Evolutionary conservation across 2,888 invertebrate species (phyloP).

Genomic region (Oscheius sp.): DNA sequence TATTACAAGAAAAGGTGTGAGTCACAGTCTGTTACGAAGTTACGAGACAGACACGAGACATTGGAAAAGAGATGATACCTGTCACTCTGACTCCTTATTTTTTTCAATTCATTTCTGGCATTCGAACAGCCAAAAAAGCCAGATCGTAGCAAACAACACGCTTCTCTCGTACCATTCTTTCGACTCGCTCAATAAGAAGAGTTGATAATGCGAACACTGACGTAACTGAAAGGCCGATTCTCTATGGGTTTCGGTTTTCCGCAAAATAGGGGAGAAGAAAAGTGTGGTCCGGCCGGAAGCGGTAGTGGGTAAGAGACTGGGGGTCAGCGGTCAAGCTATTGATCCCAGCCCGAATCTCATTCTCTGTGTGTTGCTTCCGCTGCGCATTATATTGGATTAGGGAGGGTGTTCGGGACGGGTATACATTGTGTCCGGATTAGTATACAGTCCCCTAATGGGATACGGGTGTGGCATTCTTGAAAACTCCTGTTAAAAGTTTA

Average conservation of each 20-base stretch:
- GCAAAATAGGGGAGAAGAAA: neutral
- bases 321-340: slow-evolving; percentile 2
- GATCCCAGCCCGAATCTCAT: slow-evolving; percentile 1
- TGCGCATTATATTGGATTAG: slow-evolving; percentile 13
- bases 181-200: neutral
- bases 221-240: neutral
- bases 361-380: slow-evolving; percentile 7
- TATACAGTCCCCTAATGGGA: too few relatives aligned
- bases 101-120: too few relatives aligned
- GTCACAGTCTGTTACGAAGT: too few relatives aligned
- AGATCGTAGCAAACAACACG: neutral
- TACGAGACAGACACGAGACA: neutral
- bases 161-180: neutral
- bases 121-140: neutral
- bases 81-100: too few relatives aligned
- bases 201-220: slow-evolving; percentile 8
- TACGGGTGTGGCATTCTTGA: too few relatives aligned
- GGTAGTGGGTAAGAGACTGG: slow-evolving; percentile 8
- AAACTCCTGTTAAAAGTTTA: too few relatives aligned
- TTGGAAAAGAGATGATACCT: too few relatives aligned
- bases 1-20: too few relatives aligned
- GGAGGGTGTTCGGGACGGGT: neutral
- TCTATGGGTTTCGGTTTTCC: neutral
- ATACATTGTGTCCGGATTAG: neutral
- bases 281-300: neutral